Conservation (phyloP, 2,113 vertebrate genomes). For the Tauraco erythrolophus region DNA sequence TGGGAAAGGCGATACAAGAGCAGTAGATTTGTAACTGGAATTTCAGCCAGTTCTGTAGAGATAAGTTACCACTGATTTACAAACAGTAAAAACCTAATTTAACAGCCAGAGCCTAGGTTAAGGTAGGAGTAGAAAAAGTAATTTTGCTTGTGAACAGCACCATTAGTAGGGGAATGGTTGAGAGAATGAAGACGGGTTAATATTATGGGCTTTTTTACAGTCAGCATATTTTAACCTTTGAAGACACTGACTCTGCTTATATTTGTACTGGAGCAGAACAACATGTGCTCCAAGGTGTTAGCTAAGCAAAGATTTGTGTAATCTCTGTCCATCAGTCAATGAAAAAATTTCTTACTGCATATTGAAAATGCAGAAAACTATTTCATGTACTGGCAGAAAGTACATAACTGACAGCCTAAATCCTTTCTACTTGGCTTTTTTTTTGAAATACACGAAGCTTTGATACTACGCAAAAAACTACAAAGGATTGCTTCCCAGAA, state of each 20-base stretch:
- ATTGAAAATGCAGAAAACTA: background rate
- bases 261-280: background rate
- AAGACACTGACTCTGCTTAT: background rate
- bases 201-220: background rate
- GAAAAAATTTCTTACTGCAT: background rate
- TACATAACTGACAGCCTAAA: background rate
- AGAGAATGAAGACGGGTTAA: background rate
- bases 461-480: background rate
- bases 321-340: background rate
- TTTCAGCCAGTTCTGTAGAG: background rate
- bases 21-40: background rate
- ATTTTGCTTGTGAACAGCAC: background rate
- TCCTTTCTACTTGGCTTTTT: background rate
- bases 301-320: background rate
- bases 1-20: background rate
- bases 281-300: background rate
- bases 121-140: background rate
- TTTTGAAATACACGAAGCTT: background rate
- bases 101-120: background rate
- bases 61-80: background rate
- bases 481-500: background rate
- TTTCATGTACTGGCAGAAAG: background rate
- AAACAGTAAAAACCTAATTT: background rate
- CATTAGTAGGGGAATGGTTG: background rate
- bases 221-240: background rate